phyloP scores from a whole-genome alignment of 2,797 vertebrate species.

The Hippocampus kuda region DNA sequence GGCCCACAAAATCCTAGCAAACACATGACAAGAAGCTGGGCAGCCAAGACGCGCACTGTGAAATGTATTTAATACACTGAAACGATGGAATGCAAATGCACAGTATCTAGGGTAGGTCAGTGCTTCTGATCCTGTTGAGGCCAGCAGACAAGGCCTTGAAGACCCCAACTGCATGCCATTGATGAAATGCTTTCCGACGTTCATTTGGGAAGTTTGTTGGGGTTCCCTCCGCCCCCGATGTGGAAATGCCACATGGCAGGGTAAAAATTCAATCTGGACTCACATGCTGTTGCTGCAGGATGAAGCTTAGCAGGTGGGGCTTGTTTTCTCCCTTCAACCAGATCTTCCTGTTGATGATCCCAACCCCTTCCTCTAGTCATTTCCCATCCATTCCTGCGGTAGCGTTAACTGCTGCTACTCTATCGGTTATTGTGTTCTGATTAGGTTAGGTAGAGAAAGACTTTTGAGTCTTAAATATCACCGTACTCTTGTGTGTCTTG shows the following conservation, averaged over 20 bases:
- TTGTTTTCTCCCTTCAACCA: not conserved
- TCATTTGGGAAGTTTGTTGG: not conserved
- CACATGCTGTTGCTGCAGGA: not conserved
- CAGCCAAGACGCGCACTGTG: too few relatives aligned
- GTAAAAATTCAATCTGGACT: not conserved
- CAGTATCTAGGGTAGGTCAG: too few relatives aligned
- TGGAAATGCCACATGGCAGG: not conserved
- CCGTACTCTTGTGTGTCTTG: not conserved
- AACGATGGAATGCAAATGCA: too few relatives aligned
- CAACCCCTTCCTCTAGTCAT: not conserved
- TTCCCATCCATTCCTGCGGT: not conserved
- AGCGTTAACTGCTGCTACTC: not conserved
- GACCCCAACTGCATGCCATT: too few relatives aligned
- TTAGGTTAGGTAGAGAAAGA: not conserved
- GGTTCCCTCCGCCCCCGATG: not conserved
- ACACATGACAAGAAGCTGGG: too few relatives aligned
- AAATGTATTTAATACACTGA: too few relatives aligned
- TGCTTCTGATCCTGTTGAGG: too few relatives aligned
- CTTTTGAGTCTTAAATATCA: not conserved
- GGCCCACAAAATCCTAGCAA: too few relatives aligned
- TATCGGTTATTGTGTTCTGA: not conserved
- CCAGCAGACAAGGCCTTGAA: too few relatives aligned
- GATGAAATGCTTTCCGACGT: not conserved
- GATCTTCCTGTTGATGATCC: not conserved
- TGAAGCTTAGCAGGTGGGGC: slow-evolving; percentile 5